Evolutionary conservation across 2,888 invertebrate species (phyloP), one percentile per base, ranked within the genome.

Genomic region (Therioaphis trifolii): DNA sequence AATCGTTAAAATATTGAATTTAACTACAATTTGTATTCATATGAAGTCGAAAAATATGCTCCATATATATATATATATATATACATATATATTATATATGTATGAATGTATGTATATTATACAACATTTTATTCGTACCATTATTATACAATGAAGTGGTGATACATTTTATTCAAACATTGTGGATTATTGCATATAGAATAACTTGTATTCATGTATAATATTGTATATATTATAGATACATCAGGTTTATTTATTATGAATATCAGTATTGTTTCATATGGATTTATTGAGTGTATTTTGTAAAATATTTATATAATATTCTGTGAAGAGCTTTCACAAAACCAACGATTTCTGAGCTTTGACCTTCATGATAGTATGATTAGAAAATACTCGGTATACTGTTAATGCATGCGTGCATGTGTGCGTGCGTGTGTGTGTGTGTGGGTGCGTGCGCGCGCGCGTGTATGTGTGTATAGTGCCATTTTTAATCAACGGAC

Each of bases 401-500:
- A 52, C 21, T 35, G 49, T 66, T 24, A 14, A 49, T 63, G 21
- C 46, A 21, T n/a, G 21, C 46, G 27, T 29, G 18, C 35, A 52
- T 74, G 58, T 40, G 7, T 15, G 24, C 27, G 27, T 14, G 14
- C 15, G 21, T 21, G 55, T 49, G 7, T 15, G 24, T 27, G 27
- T 14, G 14, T 15, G 21, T 21, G 55, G 27, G 7, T 49, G 49
- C 11, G 14, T 55, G 52, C 11, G 29, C n/a, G 63, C 21, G 15
- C 27, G 27, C 4, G 9, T 4, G 12, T 35, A 71, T 35, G 9
- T 46, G 7, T 7, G 4, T n/a, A 24, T 29, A 80, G 35, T 80
- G 35, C 58, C 43, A 61, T 80, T 80, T 80, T 82, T 74, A 72
- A 82, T 82, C 63, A 82, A 82, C 74, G 43, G 27, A 49, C 82